A percentile compares a stretch with the other conserved stretches of the same genome.
Conservation (phyloP, 2,888 invertebrate species). For the Andricus curvator region DNA sequence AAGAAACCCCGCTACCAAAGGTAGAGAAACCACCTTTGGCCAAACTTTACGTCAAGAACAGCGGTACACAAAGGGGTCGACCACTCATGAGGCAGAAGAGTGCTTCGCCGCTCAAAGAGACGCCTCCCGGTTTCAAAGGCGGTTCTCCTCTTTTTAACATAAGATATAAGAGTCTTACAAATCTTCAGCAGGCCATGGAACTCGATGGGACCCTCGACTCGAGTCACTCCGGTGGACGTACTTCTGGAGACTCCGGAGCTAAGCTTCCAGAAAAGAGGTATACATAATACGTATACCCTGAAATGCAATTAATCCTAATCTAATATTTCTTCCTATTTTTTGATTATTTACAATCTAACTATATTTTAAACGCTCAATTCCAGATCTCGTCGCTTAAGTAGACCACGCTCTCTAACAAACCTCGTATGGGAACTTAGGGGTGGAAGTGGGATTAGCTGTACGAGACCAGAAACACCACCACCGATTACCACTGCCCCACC, state of each 20-base stretch:
- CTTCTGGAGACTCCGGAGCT: conserved; percentile 90
- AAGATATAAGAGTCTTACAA: conserved; percentile 82
- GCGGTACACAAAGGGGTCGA: conserved; percentile 83
- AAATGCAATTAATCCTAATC: not conserved
- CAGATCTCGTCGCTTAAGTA: conserved; percentile 86
- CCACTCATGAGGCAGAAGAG: conserved; percentile 86
- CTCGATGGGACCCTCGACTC: conserved; percentile 92
- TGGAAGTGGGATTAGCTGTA: conserved; percentile 71
- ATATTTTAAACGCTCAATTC: not conserved
- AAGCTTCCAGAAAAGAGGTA: conserved; percentile 89
- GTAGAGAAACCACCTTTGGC: conserved; percentile 82
- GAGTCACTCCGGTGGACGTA: conserved; percentile 92
- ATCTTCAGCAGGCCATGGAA: conserved; percentile 85
- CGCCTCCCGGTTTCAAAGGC: conserved; percentile 85
- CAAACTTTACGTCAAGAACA: conserved; percentile 90
- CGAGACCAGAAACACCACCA: conserved; percentile 74
- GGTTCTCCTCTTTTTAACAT: conserved; percentile 89
- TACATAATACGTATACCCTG: not conserved
- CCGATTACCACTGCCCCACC: conserved; percentile 73
- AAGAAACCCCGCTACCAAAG: conserved; percentile 81
- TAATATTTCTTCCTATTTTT: not conserved
- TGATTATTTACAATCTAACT: not conserved
- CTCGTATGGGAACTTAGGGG: conserved; percentile 87
- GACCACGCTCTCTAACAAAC: conserved; percentile 92
- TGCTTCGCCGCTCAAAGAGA: conserved; percentile 86